Evolutionary conservation across 2,113 vertebrate species (phyloP), one percentile per base, ranked within the genome.

Genomic region (Caloenas nicobarica): DNA sequence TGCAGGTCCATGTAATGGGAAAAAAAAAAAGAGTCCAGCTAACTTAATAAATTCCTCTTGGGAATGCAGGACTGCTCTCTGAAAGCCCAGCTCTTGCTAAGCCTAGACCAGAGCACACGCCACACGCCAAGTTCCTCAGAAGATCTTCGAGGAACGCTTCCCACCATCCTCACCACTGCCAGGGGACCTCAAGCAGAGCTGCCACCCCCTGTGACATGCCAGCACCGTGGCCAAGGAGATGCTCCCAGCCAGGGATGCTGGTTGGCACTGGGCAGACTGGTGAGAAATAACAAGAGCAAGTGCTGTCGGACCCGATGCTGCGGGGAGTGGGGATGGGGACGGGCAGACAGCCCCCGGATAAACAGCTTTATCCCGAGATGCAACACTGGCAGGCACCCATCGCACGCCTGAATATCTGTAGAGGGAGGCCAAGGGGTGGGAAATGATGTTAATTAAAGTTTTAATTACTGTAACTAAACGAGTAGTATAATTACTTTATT

Each of bases 381-480:
- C 77, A 95, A 77, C 82, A 34, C 73, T 68, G 81, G 78, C 57
- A 94, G 58, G 88, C 71, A 86, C 81, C 72, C 76, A 72, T 69
- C 25, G 10, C 74, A 44, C 1, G 58, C 88, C 91, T 82, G 60
- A 84, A 7, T 91, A 94, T 85, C 86, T 74, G 90, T 92, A 94
- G 80, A 96, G 68, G 90, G 86, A 97, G 94, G 93, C 96, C 96
- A 96, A 95, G 69, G 93, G 96, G 96, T 95, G 96, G 95, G 89
- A 96, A 96, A 95, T 93, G 48, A 96, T 93, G 96, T 97, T 97
- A 97, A 97, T 97, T 97, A 97, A 97, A 97, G 96, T 97, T 97
- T 97, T 97, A 97, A 97, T 97, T 97, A 97, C 96, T 96, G 95
- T 96, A 97, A 96, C 97, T 96, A 97, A 97, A 97, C 61, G 92